These are phyloP conservation scores for Scolopax rusticola DNA, from an alignment of 2,797 vertebrate genomes.

Conservation along the genomic window DNA sequence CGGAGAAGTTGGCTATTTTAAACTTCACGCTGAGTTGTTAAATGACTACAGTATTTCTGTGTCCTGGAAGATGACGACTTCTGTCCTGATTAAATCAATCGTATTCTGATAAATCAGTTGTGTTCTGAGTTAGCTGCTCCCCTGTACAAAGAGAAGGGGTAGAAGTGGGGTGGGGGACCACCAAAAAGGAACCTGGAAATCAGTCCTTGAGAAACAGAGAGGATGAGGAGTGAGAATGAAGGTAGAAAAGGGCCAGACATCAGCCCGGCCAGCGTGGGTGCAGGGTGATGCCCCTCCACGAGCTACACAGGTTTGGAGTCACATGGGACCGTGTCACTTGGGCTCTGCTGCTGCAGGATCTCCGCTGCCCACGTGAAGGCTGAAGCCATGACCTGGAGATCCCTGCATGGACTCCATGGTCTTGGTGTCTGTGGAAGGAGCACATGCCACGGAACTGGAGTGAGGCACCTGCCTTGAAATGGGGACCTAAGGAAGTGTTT, in stretches of 20 bases:
- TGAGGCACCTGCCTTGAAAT: background rate
- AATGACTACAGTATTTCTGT: background rate
- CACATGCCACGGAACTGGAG: background rate
- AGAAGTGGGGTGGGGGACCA: background rate
- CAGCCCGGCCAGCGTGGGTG: rapidly evolving
- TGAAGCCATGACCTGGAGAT: background rate
- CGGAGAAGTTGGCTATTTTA: background rate
- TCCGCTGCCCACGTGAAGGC: background rate
- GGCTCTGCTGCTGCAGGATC: background rate
- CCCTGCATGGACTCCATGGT: rapidly evolving
- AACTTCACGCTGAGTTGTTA: background rate
- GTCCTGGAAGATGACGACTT: background rate
- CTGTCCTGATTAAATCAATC: background rate
- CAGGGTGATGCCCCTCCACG: rapidly evolving
- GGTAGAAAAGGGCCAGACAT: background rate
- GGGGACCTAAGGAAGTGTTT: background rate
- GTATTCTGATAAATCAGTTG: background rate
- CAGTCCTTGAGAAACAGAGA: background rate
- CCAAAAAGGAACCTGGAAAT: background rate
- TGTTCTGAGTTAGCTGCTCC: background rate
- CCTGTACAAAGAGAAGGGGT: too few species aligned
- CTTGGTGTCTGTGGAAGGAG: background rate
- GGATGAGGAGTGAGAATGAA: background rate
- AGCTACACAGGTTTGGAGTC: rapidly evolving
- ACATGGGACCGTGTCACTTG: rapidly evolving